Base-by-base conservation (phyloP, 1,140 invertebrate species). In the Harpegnathos saltator region DNA sequence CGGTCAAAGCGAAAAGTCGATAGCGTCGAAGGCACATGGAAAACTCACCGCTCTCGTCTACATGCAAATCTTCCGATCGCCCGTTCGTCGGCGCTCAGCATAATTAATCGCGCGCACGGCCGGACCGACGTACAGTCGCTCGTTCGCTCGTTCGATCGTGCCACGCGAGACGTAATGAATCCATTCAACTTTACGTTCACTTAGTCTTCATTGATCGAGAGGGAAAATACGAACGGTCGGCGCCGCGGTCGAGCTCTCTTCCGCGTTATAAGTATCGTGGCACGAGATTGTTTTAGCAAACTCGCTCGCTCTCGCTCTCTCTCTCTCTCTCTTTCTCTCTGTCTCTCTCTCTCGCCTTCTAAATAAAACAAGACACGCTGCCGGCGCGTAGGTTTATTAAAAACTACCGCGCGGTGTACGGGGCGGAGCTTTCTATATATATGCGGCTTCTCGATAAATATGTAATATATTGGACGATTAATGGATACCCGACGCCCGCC, bases 381-480 rank as follows among this genome's bases (percentile, higher is more conserved):
- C 71, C 52, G 22, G 24, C 54, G 24, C 75, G 24, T 44, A 44
- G 68, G 26, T 19, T 7, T 44, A 69, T 80, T 29, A 38, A 58
- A 56, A 80, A 24, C 33, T 58, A 77, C 22, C 26, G 19, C 14
- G 38, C 38, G 38, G 38, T 44, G 38, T 44, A 44, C 11, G 26
- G 5, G 44, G 19, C 19, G 52, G 2, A 33, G 69, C 50, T 24
- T 29, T 75, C n/a, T n/a, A n/a, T n/a, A n/a, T n/a, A n/a, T n/a
- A 50, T 74, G 48, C n/a, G 44, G 50, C 72, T 63, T 50, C n/a
- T n/a, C 58, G 58, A 71, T 71, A 80, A 80, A 69, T 58, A 52
- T 19, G 75, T 52, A 58, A 80, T 80, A 80, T 69, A 19, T 24
- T 12, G n/a, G 24, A 19, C 52, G 75, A 71, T 80, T 80, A 71